phyloP scores from a whole-genome alignment of 2,113 vertebrate genomes.

The Esox niger region DNA sequence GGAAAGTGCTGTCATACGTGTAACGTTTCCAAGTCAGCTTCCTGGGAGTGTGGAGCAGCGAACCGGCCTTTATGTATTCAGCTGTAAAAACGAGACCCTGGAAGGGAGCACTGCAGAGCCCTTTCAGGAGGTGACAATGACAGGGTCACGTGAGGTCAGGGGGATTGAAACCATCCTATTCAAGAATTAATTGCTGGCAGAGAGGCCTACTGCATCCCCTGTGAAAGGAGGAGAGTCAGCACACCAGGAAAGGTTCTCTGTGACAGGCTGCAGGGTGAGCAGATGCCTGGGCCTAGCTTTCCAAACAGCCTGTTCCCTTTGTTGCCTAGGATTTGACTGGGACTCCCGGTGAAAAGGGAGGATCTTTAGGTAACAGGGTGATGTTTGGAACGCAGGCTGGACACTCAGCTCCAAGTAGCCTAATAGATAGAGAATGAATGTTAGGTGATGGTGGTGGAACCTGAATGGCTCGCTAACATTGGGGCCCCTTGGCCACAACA shows the following conservation, averaged over 20 bases:
- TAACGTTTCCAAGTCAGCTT: slow-evolving; percentile 17
- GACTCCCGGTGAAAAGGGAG: no score
- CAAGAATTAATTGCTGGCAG: slow-evolving; percentile 65
- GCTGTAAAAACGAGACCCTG: slow-evolving; percentile 51
- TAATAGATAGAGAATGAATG: slow-evolving; percentile 58
- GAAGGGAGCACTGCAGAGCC: slow-evolving; percentile 49
- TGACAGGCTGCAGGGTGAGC: slow-evolving; percentile 60
- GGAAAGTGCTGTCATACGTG: slow-evolving; percentile 43
- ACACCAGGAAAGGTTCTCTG: slow-evolving; percentile 60
- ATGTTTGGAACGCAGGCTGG: no score
- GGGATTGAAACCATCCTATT: slow-evolving; percentile 65
- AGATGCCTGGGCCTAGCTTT: slow-evolving; percentile 44
- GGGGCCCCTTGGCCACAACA: slow-evolving; percentile 1
- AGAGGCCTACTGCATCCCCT: slow-evolving; percentile 66
- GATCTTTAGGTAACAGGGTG: not conserved
- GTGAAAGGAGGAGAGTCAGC: slow-evolving; percentile 52
- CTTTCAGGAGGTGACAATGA: slow-evolving; percentile 64
- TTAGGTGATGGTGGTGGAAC: slow-evolving; percentile 63
- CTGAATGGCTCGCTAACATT: slow-evolving; percentile 1
- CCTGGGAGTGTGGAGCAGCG: slow-evolving; percentile 3
- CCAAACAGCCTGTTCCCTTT: no score
- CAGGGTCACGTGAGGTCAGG: slow-evolving; percentile 64
- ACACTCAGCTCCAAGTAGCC: slow-evolving; percentile 65
- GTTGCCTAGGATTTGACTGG: no score
- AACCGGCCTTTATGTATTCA: slow-evolving; percentile 26